Conservation (phyloP, 1,140 invertebrate genomes). For the Lordiphosa mommai region DNA sequence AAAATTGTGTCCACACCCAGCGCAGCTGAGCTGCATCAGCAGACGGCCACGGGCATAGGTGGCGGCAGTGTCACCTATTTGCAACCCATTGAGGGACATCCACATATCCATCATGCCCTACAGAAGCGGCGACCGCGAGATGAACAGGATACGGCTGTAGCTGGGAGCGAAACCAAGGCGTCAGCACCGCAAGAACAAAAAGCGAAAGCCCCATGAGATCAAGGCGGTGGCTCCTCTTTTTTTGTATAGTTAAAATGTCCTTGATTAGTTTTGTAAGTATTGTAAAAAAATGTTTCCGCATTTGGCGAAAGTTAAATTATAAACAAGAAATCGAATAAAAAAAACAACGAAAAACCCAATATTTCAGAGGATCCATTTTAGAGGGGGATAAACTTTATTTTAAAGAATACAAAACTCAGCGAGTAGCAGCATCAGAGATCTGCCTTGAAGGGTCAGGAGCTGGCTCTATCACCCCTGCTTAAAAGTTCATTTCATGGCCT, state of each 20-base stretch:
- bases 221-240: constrained; percentile 18
- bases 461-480: too few relatives aligned
- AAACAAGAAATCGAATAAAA: constrained; percentile 37
- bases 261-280: constrained; percentile 71
- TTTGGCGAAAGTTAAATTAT: constrained; percentile 69
- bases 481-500: too few relatives aligned
- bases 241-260: constrained; percentile 62
- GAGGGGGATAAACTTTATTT: too few relatives aligned
- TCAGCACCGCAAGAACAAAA: constrained; percentile 23
- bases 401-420: too few relatives aligned
- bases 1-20: constrained; percentile 65
- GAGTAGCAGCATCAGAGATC: too few relatives aligned
- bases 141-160: constrained; percentile 66
- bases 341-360: constrained; percentile 20
- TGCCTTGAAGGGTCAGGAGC: too few relatives aligned
- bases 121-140: constrained; percentile 61
- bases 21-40: constrained; percentile 49
- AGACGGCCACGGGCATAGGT: constrained; percentile 52
- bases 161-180: constrained; percentile 58
- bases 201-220: constrained; percentile 32
- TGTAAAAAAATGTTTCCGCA: constrained; percentile 74
- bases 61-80: constrained; percentile 70
- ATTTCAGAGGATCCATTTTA: too few relatives aligned
- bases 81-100: constrained; percentile 47
- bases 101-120: constrained; percentile 30